Conservation (phyloP, 2,797 vertebrate species). For the Anguilla obscura region DNA sequence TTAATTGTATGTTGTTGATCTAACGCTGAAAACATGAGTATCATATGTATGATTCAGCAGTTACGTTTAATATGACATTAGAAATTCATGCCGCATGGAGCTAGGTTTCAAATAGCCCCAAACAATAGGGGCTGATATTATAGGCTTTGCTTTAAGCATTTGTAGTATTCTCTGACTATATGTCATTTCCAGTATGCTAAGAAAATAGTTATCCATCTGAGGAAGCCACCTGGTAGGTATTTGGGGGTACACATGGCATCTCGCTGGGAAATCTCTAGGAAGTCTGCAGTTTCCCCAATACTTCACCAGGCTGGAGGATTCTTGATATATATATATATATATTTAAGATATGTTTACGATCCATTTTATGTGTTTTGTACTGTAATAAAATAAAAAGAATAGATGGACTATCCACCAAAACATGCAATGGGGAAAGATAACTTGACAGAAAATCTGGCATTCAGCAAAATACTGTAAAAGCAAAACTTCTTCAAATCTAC, state of each 20-base stretch:
- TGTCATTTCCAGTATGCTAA: constrained; percentile 24
- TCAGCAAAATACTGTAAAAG: neutral
- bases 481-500: neutral
- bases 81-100: neutral
- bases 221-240: neutral
- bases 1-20: constrained; percentile 19
- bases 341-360: constrained; percentile 5
- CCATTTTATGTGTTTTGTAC: neutral
- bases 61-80: neutral
- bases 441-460: neutral
- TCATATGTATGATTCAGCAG: constrained; percentile 1
- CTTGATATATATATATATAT: neutral
- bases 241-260: neutral
- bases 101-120: neutral
- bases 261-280: neutral
- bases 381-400: neutral
- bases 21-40: constrained; percentile 7
- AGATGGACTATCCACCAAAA: neutral
- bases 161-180: constrained; percentile 18
- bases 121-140: constrained; percentile 15
- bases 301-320: constrained; percentile 13
- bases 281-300: constrained; percentile 4
- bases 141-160: constrained; percentile 13
- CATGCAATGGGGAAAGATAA: neutral
- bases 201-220: neutral